Conservation (phyloP, 2,888 invertebrate species). For the Cryptocephalus primarius region DNA sequence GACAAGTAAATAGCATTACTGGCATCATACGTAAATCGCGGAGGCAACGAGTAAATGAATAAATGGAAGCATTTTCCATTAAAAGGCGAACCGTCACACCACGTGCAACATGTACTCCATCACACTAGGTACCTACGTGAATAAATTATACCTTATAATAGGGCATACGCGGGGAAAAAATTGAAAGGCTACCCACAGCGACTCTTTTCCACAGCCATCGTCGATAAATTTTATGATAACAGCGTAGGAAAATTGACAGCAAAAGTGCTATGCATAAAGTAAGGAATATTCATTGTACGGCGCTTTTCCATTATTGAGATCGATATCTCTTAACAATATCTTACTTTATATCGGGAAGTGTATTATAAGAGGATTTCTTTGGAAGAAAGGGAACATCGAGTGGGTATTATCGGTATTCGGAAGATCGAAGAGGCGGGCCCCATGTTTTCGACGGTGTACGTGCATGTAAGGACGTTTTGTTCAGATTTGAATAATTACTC, state of each 20-base stretch:
- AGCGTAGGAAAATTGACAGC: slow-evolving; percentile 16
- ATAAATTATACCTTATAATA: slow-evolving; percentile 1
- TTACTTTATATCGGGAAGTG: slow-evolving; percentile 3
- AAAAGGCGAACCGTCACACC: too few species aligned
- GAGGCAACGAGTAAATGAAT: too few species aligned
- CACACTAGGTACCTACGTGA: slow-evolving; percentile 3
- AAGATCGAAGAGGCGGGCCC: too few species aligned
- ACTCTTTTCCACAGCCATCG: slow-evolving; percentile 11
- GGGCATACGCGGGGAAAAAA: slow-evolving; percentile 1
- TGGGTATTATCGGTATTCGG: too few species aligned
- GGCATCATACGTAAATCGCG: too few species aligned
- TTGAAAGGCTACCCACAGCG: slow-evolving; percentile 11
- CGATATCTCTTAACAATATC: slow-evolving; percentile 8
- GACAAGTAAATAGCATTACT: too few species aligned
- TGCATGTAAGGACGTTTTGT: too few species aligned
- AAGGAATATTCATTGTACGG: slow-evolving; percentile 9
- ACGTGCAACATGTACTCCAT: too few species aligned
- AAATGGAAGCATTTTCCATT: too few species aligned
- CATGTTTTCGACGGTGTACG: too few species aligned
- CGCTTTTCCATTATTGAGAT: slow-evolving; percentile 10
- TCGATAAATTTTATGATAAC: slow-evolving; percentile 19
- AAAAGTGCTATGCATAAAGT: slow-evolving; percentile 10
- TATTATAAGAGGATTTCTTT: neutral
- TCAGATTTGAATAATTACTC: too few species aligned
- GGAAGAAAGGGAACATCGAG: neutral